These are phyloP conservation scores for Alligator mississippiensis DNA, from an alignment of 2,113 vertebrate genomes.

Conservation along the genomic window DNA sequence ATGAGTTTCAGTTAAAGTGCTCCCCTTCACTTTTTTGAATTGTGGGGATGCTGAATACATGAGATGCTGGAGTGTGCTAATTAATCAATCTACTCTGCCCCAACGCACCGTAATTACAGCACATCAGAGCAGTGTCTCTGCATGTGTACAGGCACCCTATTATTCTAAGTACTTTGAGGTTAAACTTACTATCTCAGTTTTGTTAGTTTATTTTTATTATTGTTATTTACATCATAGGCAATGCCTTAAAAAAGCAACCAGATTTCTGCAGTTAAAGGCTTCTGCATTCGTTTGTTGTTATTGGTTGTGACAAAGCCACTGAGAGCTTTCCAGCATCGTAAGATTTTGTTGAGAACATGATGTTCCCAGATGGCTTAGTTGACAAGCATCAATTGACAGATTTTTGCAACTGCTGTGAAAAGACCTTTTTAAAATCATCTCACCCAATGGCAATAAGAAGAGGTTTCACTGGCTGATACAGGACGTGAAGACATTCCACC, in stretches of 20 bases:
- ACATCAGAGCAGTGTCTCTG: background rate
- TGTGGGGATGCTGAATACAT: too few species aligned
- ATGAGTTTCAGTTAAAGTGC: too few species aligned
- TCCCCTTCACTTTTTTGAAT: too few species aligned
- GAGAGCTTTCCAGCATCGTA: background rate
- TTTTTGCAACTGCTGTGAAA: conserved; percentile 3
- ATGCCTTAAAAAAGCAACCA: background rate
- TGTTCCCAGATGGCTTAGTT: background rate
- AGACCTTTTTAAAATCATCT: background rate
- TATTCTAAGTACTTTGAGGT: background rate
- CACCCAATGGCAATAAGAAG: background rate
- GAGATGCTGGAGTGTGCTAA: too few species aligned
- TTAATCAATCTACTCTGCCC: too few species aligned
- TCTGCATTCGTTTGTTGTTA: background rate
- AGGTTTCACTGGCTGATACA: background rate
- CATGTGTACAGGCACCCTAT: background rate
- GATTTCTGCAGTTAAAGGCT: background rate
- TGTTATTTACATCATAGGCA: background rate
- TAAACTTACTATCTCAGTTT: background rate
- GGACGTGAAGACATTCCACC: background rate
- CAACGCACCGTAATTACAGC: too few species aligned
- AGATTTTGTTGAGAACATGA: background rate
- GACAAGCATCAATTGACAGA: conserved; percentile 32
- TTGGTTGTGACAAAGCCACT: conserved; percentile 19
- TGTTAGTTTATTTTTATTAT: background rate